Evolutionary conservation across 1,140 invertebrate genomes (phyloP).

Genomic region (Bombus cullumanus): DNA sequence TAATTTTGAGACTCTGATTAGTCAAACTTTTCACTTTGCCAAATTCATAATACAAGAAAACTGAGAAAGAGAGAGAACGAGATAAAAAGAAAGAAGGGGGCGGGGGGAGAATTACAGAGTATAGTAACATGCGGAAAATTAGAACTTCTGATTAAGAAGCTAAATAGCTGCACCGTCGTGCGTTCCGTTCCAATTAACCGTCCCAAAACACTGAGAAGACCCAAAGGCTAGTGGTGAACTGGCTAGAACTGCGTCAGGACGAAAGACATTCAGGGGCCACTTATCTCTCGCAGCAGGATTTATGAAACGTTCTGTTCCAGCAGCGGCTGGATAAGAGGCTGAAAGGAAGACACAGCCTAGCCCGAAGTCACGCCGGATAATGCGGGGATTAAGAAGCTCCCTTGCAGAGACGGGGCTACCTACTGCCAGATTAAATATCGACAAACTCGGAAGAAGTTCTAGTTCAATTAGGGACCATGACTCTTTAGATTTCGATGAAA

Average conservation of each 20-base stretch:
- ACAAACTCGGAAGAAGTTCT: neutral
- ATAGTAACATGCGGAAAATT: neutral
- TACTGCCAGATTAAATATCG: slow-evolving; percentile 56
- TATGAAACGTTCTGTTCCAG: slow-evolving; percentile 62
- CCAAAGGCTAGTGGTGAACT: slow-evolving; percentile 29
- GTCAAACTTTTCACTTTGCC: too few species aligned
- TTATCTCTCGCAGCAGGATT: slow-evolving; percentile 64
- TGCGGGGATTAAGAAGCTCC: slow-evolving; percentile 56
- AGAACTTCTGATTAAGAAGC: slow-evolving; percentile 21
- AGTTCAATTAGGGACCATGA: slow-evolving; percentile 31
- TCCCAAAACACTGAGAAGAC: slow-evolving; percentile 39
- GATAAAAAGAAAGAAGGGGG: too few species aligned
- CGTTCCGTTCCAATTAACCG: slow-evolving; percentile 41
- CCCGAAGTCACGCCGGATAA: slow-evolving; percentile 63
- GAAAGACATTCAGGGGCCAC: slow-evolving; percentile 58
- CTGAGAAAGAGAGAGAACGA: neutral
- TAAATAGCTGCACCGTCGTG: neutral
- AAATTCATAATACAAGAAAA: neutral
- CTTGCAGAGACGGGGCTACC: slow-evolving; percentile 34
- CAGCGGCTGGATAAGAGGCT: slow-evolving; percentile 52
- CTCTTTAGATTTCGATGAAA: neutral
- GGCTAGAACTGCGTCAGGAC: slow-evolving; percentile 13
- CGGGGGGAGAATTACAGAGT: neutral
- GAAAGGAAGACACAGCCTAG: slow-evolving; percentile 57
- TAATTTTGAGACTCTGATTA: neutral